Evolutionary conservation across 2,888 invertebrate species (phyloP).

Genomic region (Diogma glabrata): DNA sequence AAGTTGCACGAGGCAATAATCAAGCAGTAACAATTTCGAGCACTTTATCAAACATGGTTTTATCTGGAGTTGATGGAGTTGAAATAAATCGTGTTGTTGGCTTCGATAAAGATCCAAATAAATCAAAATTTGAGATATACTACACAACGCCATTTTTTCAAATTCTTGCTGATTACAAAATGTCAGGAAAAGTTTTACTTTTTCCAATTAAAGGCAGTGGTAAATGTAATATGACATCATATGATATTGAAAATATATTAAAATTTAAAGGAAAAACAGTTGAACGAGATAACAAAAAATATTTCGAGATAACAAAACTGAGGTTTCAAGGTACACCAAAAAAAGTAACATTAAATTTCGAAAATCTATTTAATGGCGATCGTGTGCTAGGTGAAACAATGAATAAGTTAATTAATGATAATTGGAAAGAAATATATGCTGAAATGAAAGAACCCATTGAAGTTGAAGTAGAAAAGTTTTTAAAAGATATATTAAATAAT

Average conservation of each 20-base stretch:
- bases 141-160: slow-evolving; percentile 28
- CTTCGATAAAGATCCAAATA: background rate
- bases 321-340: slow-evolving; percentile 43
- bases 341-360: slow-evolving; percentile 41
- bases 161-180: slow-evolving; percentile 47
- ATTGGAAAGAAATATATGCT: slow-evolving; percentile 44
- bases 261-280: slow-evolving; percentile 43
- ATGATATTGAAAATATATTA: slow-evolving; percentile 44
- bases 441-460: slow-evolving; percentile 41
- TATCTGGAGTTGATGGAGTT: background rate
- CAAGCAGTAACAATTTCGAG: background rate
- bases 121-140: background rate
- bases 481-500: background rate
- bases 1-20: background rate
- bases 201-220: slow-evolving; percentile 49
- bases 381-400: slow-evolving; percentile 43
- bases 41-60: background rate
- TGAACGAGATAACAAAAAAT: slow-evolving; percentile 42
- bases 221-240: slow-evolving; percentile 48
- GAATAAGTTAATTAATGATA: slow-evolving; percentile 46
- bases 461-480: background rate
- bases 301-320: slow-evolving; percentile 45
- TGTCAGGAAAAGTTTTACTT: slow-evolving; percentile 47
- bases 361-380: slow-evolving; percentile 49
- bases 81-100: background rate